These are phyloP conservation scores for Phaenicophaeus curvirostris DNA, from an alignment of 2,797 vertebrate species.

Conservation along the genomic window DNA sequence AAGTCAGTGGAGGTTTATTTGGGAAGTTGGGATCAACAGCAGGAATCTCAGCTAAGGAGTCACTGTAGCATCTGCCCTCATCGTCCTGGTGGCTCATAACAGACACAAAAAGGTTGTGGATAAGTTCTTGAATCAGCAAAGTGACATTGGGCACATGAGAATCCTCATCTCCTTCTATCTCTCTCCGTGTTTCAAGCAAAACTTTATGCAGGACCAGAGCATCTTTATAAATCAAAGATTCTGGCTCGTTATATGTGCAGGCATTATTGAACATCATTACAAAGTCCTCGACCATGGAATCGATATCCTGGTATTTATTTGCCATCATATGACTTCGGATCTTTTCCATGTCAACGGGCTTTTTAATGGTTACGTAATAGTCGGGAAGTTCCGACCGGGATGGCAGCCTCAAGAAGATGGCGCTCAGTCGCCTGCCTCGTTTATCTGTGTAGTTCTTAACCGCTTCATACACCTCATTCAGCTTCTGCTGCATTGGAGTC, in stretches of 20 bases:
- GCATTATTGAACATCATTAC: conserved; percentile 99
- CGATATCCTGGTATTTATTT: conserved; percentile 98
- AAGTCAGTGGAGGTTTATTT: conserved; percentile 88
- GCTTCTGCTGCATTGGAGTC: conserved; percentile 96
- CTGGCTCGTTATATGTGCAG: conserved; percentile 97
- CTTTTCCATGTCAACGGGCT: conserved; percentile 97
- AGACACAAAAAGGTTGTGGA: conserved; percentile 97
- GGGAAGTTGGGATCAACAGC: conserved; percentile 87
- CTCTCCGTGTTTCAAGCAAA: conserved; percentile 90
- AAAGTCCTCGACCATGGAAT: conserved; percentile 96
- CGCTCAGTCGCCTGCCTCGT: conserved; percentile 93
- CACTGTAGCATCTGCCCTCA: conserved; percentile 97
- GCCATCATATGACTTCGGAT: conserved; percentile 97
- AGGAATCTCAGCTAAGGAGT: conserved; percentile 96
- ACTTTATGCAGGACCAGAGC: conserved; percentile 95
- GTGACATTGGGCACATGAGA: conserved; percentile 92
- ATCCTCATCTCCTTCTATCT: conserved; percentile 95
- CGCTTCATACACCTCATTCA: conserved; percentile 97
- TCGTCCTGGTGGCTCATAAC: conserved; percentile 98
- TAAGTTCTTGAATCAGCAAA: conserved; percentile 94
- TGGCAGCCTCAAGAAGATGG: conserved; percentile 96
- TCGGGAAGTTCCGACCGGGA: conserved; percentile 96
- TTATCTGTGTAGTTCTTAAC: conserved; percentile 98
- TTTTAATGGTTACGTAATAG: conserved; percentile 97
- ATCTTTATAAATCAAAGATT: conserved; percentile 97